Evolutionary conservation across 2,797 vertebrate species (phyloP), one percentile per base, ranked within the genome.

Genomic region (Semotilus atromaculatus): DNA sequence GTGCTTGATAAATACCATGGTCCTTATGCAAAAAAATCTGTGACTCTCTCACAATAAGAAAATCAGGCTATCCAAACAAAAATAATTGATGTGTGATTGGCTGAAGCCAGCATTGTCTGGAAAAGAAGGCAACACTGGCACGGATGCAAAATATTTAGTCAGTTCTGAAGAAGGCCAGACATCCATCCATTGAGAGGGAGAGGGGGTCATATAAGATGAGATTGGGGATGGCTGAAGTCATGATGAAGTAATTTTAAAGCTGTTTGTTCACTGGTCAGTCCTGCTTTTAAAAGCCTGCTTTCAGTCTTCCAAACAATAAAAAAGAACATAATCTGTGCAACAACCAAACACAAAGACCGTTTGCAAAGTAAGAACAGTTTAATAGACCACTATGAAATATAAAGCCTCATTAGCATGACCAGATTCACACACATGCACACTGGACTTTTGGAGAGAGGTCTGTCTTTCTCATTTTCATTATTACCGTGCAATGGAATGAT

Each of bases 141-240:
- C 62, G 72, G 60, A 82, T 18, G 23, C 84, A 89, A 88, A 87
- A 88, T 88, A 88, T 89, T 91, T 85, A 75, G 86, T 87, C 86
- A 87, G 80, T 74, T 60, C 70, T 94, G 92, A 94, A 85, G 90
- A 88, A 92, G 84, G 89, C 92, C 94, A 94, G 93, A 84, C 89
- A 86, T 85, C n/a, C 83, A 88, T 84, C 85, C 83, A 87, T 34
- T 70, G 74, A 88, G 86, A 84, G 87, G 89, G 92, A 91, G 91
- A 89, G 18, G 43, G n/a, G 66, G 74, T 82, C 77, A 34, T 43
- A 79, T 75, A 81, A 81, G 43, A 67, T 5, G 13, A 72, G 77
- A 62, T 26, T 86, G 73, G 51, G 51, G 77, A 31, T 70, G 70
- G 40, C 31, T 64, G 77, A 85, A 85, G 73, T 83, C 58, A 13